phyloP scores from a whole-genome alignment of 2,888 invertebrate genomes.

The Dolichomitus sp. region DNA sequence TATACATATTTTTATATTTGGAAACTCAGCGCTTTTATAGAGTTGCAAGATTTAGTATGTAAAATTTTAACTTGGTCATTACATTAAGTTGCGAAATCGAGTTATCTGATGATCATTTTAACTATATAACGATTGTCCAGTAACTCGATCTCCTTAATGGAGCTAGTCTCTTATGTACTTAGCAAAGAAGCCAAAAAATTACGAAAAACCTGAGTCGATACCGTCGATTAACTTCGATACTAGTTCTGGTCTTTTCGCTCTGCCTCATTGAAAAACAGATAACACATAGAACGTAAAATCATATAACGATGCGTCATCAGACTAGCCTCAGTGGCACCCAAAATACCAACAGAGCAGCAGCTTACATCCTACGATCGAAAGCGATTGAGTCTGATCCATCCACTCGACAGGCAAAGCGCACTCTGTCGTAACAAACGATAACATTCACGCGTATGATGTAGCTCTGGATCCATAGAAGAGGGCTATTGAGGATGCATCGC shows the following conservation, averaged over 20 bases:
- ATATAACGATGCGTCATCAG: conserved; percentile 23
- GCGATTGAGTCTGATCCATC: conserved; percentile 37
- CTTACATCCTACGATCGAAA: conserved; percentile 13
- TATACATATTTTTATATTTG: too few relatives aligned
- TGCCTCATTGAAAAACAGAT: neutral
- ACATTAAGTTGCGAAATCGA: too few relatives aligned
- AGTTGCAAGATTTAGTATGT: too few relatives aligned
- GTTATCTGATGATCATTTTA: too few relatives aligned
- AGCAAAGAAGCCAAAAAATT: neutral
- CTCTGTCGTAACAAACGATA: conserved; percentile 50
- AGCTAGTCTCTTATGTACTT: neutral
- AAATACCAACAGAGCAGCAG: conserved; percentile 42
- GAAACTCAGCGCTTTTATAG: too few relatives aligned
- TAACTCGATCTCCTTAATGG: neutral
- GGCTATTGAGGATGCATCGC: conserved; percentile 23
- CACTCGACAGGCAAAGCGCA: conserved; percentile 48
- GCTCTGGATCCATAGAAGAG: conserved; percentile 8
- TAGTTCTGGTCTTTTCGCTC: neutral
- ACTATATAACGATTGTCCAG: too few relatives aligned
- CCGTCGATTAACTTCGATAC: neutral
- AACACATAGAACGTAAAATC: conserved; percentile 10
- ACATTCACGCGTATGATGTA: conserved; percentile 3
- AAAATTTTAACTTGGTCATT: too few relatives aligned
- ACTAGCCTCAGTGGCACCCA: conserved; percentile 2
- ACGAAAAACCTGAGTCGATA: neutral